Evolutionary conservation across 1,140 invertebrate species (phyloP).

Genomic region (Frieseomelitta varia): DNA sequence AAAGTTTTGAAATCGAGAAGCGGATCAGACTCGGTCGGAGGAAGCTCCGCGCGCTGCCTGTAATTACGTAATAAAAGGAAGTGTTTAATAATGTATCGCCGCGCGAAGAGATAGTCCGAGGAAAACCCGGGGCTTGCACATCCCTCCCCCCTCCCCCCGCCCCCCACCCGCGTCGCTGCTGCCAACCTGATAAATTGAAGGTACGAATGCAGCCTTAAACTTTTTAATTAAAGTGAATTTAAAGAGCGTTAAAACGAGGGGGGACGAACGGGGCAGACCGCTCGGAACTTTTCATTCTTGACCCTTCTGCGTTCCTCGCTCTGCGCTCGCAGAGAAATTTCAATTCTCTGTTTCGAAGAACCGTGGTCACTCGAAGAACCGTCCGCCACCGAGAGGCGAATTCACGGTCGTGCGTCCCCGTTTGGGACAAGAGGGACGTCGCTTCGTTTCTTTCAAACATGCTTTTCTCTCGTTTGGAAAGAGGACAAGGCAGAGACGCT

Average conservation of each 20-base stretch:
- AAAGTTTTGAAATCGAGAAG: conserved; percentile 26
- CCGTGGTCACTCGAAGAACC: neutral
- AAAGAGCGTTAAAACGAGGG: neutral
- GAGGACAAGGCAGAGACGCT: too few species aligned
- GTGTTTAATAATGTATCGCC: conserved; percentile 13
- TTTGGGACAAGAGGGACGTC: neutral
- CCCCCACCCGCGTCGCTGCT: neutral
- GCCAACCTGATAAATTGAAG: conserved; percentile 11
- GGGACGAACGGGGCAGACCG: neutral
- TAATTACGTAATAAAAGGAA: conserved; percentile 19
- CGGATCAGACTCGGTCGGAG: neutral
- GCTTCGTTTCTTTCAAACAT: too few species aligned
- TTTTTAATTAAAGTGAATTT: conserved; percentile 43
- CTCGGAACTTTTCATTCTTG: neutral
- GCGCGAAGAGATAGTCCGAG: neutral
- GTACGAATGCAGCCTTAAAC: conserved; percentile 2
- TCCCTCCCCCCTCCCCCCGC: rapidly evolving
- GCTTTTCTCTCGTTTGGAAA: too few species aligned
- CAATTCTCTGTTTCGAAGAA: neutral
- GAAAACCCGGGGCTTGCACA: too few species aligned
- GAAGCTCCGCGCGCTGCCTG: neutral
- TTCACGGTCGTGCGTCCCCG: neutral
- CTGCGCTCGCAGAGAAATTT: neutral
- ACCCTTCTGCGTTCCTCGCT: too few species aligned
- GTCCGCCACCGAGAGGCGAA: neutral